These are phyloP conservation scores for Aplodontia rufa DNA, from an alignment of 2,113 vertebrate species.

Conservation along the genomic window DNA sequence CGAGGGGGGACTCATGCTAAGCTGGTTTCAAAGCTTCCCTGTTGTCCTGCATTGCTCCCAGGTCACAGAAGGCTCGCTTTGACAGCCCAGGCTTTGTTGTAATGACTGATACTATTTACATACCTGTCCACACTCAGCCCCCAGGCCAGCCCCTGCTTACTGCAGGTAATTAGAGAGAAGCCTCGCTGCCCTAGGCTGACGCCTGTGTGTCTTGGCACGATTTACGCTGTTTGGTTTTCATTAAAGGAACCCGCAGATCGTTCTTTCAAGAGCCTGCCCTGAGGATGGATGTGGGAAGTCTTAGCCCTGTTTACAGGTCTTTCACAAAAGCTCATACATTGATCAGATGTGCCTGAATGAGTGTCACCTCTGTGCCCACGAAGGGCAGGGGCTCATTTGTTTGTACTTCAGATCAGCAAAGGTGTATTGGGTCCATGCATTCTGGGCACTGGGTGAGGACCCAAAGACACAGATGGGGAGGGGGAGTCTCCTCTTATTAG, in stretches of 20 bases:
- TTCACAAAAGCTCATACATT: not conserved
- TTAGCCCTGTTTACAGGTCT: not conserved
- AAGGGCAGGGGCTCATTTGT: fast-evolving
- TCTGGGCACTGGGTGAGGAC: not conserved
- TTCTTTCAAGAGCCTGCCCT: constrained; percentile 43
- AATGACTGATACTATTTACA: not conserved
- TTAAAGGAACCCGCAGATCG: constrained; percentile 53
- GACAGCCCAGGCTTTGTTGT: fast-evolving
- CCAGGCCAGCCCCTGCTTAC: not conserved
- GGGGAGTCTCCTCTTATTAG: fast-evolving
- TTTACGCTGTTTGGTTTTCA: constrained; percentile 60
- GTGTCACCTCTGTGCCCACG: not conserved
- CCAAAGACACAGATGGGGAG: fast-evolving
- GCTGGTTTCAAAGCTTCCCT: not conserved
- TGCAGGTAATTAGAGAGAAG: constrained; percentile 27
- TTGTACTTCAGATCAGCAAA: not conserved
- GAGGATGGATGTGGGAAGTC: constrained; percentile 23
- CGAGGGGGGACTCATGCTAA: no score
- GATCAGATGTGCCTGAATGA: not conserved
- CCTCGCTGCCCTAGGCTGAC: not conserved
- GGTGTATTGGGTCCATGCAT: fast-evolving
- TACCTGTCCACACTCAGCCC: not conserved
- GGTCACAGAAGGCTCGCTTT: not conserved
- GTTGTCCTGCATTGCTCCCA: fast-evolving
- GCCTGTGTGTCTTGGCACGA: not conserved